phyloP scores from a whole-genome alignment of 1,140 invertebrate species.

The Euwallacea similis region DNA sequence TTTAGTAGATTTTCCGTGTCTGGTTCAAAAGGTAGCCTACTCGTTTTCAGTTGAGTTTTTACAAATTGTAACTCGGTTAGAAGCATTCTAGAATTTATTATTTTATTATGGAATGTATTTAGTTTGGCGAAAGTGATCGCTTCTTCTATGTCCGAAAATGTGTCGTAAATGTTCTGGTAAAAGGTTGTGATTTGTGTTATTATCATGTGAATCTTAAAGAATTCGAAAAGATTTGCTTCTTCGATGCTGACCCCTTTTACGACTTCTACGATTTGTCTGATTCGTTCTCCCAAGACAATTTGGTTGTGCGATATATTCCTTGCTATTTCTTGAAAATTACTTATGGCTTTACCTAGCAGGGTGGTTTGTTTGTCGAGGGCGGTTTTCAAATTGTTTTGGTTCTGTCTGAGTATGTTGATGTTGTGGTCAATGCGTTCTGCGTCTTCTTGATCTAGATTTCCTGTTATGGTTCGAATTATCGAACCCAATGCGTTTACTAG shows the following conservation, averaged over 20 bases:
- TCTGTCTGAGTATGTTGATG: conserved; percentile 14
- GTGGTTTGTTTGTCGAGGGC: conserved; percentile 11
- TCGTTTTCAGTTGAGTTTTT: too few species aligned
- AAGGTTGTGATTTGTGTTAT: conserved; percentile 18
- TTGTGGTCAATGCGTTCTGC: conserved; percentile 23
- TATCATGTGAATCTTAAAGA: conserved; percentile 9
- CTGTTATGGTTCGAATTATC: conserved; percentile 26
- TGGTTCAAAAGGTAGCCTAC: too few species aligned
- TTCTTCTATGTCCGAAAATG: conserved; percentile 2
- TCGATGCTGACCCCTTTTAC: neutral
- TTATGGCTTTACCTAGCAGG: conserved; percentile 3
- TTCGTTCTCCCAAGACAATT: conserved; percentile 5
- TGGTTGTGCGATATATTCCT: too few species aligned
- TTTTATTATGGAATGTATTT: conserved; percentile 24
- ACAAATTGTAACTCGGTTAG: conserved; percentile 2
- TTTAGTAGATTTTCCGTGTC: too few species aligned
- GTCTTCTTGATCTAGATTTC: conserved; percentile 26
- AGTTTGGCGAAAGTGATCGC: conserved; percentile 30
- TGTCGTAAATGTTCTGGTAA: conserved; percentile 13
- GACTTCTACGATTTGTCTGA: neutral
- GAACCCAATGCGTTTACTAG: conserved; percentile 28
- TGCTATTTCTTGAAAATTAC: conserved; percentile 6
- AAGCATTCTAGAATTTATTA: neutral
- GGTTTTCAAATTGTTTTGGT: conserved; percentile 10
- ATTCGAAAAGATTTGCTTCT: neutral